phyloP scores from a whole-genome alignment of 2,797 vertebrate genomes.

The Lepilemur septentrionalis region DNA sequence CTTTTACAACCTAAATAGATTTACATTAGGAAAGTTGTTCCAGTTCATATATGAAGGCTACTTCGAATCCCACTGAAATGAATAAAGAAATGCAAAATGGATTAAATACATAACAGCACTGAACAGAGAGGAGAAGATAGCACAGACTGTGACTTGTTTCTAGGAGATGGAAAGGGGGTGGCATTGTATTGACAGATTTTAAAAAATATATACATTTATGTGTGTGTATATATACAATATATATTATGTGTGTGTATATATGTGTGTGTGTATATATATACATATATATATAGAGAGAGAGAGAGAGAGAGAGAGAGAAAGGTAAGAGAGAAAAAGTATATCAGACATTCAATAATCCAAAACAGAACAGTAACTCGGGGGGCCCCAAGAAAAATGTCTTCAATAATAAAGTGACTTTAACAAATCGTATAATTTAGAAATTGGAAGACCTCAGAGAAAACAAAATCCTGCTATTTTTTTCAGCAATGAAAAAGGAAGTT shows the following conservation, averaged over 20 bases:
- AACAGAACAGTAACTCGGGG: neutral
- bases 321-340: too few species aligned
- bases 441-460: neutral
- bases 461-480: neutral
- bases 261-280: neutral
- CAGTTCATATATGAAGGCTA: neutral
- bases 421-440: constrained; percentile 11
- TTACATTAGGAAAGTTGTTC: neutral
- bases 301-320: neutral
- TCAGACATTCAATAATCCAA: neutral
- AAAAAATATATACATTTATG: too few species aligned
- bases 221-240: too few species aligned
- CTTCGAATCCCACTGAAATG: neutral
- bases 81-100: neutral
- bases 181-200: neutral
- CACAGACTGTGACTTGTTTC: neutral
- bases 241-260: too few species aligned
- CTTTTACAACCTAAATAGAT: neutral
- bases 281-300: neutral
- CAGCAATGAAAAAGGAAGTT: neutral
- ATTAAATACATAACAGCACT: neutral
- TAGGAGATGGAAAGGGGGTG: neutral
- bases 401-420: neutral
- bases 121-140: neutral
- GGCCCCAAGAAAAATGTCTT: neutral